Base-by-base conservation (phyloP, 1,140 invertebrate species). In the Lamellibrachia luymesi region DNA sequence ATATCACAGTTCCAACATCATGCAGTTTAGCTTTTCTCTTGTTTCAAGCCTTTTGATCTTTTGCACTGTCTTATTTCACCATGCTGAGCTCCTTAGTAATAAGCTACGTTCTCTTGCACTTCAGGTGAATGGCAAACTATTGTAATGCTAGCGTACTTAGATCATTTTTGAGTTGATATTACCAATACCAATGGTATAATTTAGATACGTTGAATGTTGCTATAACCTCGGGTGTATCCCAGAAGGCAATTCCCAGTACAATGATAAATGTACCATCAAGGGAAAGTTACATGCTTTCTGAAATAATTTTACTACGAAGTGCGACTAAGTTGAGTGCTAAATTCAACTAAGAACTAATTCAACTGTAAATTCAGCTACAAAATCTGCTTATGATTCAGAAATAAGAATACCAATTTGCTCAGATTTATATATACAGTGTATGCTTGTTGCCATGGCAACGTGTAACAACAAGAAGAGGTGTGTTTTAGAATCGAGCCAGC, bases 401-500 rank as follows among this genome's bases (percentile, higher is more conserved):
- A 38, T 38, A 1, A 38, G 38, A 38, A 38, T 38, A 38, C 38
- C 38, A 38, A 38, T 38, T 38, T 38, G 38, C 38, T 38, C 38
- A 38, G 38, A 38, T 38, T 38, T 38, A 38, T 38, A 38, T 38
- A 38, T 38, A 38, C 13, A 6, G 64, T 80, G 64, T 80, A 38
- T 38, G 64, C 2, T 80, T 6, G 64, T 80, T 80, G 25, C 64
- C 64, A 80, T 80, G 17, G 64, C 64, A 80, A 17, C 64, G 25
- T 80, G 17, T 17, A 6, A 80, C 2, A 80, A 80, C 64, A 17
- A 10, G 64, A 80, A 80, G 64, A 22, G 64, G 50, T 91, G 38
- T 91, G 90, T 91, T 92, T 50, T 95, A 97, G 98, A 99, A 99
- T 97, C 97, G 95, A 90, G 95, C 98, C 2, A 98, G 98, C 50